A percentile compares a stretch with the other conserved stretches of the same genome.
Evolutionary conservation across 2,113 vertebrate species (phyloP).

Genomic region (Furnarius figulus): DNA sequence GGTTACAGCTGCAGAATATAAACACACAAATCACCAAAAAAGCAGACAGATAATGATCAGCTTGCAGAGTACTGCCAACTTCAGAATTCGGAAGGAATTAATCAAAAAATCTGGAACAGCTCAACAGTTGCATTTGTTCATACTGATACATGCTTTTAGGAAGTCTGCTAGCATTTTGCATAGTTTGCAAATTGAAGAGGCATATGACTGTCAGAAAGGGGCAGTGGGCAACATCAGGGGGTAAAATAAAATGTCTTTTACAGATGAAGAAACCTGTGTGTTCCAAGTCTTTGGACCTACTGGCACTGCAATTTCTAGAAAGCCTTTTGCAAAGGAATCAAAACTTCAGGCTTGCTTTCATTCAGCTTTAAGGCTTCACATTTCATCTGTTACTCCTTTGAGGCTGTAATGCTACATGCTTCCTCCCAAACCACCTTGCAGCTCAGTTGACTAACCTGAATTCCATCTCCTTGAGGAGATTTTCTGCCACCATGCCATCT

Average conservation of each 20-base stretch:
- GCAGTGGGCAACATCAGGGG: neutral
- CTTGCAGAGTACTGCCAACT: neutral
- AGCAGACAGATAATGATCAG: neutral
- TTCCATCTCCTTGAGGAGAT: neutral
- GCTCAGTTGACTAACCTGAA: neutral
- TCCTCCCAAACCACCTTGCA: neutral
- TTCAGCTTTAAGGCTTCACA: neutral
- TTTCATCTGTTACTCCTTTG: neutral
- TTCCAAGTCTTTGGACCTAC: neutral
- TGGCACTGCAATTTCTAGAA: neutral
- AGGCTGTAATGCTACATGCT: neutral
- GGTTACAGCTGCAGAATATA: neutral
- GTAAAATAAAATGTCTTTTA: neutral
- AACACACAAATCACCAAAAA: neutral
- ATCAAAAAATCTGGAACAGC: neutral
- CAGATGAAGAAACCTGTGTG: neutral
- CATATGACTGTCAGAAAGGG: neutral
- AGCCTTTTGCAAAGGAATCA: neutral
- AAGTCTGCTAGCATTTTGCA: neutral
- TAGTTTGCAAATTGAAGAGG: neutral
- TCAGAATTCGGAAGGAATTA: neutral
- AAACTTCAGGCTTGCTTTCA: neutral
- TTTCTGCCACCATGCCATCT: neutral
- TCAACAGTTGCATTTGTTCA: neutral
- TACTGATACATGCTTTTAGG: neutral